A percentile compares a stretch with the other conserved stretches of the same genome.
phyloP scores from a whole-genome alignment of 1,140 invertebrate species.

The Magallana ariakensis region DNA sequence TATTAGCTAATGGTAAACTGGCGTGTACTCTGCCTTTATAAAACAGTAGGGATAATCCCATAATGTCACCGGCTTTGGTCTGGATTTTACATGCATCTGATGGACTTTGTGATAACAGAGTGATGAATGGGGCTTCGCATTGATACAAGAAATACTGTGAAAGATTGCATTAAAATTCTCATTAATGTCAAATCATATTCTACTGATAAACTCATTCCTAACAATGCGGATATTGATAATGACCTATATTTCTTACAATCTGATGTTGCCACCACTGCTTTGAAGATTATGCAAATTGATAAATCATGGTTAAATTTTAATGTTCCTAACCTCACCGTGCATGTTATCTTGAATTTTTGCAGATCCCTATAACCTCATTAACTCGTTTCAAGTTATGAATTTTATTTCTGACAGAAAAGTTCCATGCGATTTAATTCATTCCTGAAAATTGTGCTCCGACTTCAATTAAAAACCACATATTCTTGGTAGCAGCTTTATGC shows the following conservation, averaged over 20 bases:
- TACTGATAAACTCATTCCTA: background rate
- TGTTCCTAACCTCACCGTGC: background rate
- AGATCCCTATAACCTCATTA: background rate
- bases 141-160: background rate
- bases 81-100: background rate
- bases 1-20: background rate
- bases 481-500: too few relatives aligned
- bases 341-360: background rate
- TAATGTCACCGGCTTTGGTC: background rate
- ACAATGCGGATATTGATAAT: constrained; percentile 26
- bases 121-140: background rate
- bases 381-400: background rate
- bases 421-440: too few relatives aligned
- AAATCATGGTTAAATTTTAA: background rate
- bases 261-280: background rate
- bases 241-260: background rate
- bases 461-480: too few relatives aligned
- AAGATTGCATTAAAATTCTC: constrained; percentile 19
- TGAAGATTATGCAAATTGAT: background rate
- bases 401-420: background rate
- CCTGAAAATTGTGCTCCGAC: too few relatives aligned
- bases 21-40: background rate
- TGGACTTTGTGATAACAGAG: constrained; percentile 1
- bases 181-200: constrained; percentile 30
- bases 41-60: background rate